Evolutionary conservation across 2,888 invertebrate species (phyloP), one percentile per base, ranked within the genome.

Genomic region (Antheraea yamamai): DNA sequence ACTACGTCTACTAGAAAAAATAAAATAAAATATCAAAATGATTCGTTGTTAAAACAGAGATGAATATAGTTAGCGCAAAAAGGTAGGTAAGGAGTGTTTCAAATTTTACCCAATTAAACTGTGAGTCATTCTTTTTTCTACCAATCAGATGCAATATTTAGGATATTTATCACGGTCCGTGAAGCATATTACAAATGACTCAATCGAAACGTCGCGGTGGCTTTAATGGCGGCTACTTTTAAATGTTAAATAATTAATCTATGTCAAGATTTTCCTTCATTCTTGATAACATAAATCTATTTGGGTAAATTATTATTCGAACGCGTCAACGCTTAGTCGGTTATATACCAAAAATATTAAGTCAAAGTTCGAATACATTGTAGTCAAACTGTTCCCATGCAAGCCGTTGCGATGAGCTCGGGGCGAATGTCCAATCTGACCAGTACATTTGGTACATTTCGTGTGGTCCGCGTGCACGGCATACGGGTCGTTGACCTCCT

Each of bases 401-500:
- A 35, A 73, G 73, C 61, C 66, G 39, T 74, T 74, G 75, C 72
- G 72, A 61, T 61, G 61, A 72, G 47, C 70, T 66, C 26, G 73
- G 68, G 58, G 66, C 55, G 72, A 75, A 35, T 72, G 77, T 26
- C 73, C 77, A 74, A 75, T 76, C 73, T 70, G 70, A 39, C 70
- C 20, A 55, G 55, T 26, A 55, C 88, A 89, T 90, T 88, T 87
- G 84, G 81, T 82, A 82, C 82, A 84, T 82, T 84, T 85, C 80
- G 83, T 75, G 75, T 10, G 74, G 47, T 26, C 71, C 72, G 61
- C 23, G 72, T 51, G 74, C 61, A 68, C 68, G 77, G 74, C 52
- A 58, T 78, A 66, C 78, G 81, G 92, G 88, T 90, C 90, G 81
- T 79, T 78, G 90, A 86, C 88, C 88, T 78, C 80, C 78, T 82